Base-by-base conservation (phyloP, 35 echinoderm and acorn worm species). In the Ptychodera flava region DNA sequence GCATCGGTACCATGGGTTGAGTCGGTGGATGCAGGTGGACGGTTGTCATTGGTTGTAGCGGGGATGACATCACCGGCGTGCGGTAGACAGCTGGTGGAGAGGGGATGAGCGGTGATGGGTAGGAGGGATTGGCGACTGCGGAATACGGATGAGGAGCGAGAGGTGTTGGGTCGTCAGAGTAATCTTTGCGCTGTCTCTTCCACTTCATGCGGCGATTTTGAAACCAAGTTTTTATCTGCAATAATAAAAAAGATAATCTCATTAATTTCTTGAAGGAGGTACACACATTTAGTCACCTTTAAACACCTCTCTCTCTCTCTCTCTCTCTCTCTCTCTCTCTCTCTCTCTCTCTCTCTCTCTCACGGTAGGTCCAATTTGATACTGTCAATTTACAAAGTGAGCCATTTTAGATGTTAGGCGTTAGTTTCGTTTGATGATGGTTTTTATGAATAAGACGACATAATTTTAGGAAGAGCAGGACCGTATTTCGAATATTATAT, bases 221-320 rank as follows among this genome's bases (percentile, higher is more conserved):
- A 37, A 88, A 88, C 86, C 86, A 88, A 32, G 77, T 88, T 88
- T 88, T 88, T 12, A 88, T 79, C 86, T 88, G 36, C 33, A 14
- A 76, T 28, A 85, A 45, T n/a, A 52, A 78, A n/a, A 78, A 31
- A 29, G 1, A 86, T 32, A 77, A 0, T n/a, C n/a, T n/a, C n/a
- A n/a, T n/a, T n/a, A n/a, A n/a, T n/a, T n/a, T n/a, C n/a, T n/a
- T n/a, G n/a, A n/a, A n/a, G n/a, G n/a, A n/a, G n/a, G n/a, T n/a
- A n/a, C n/a, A n/a, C n/a, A n/a, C n/a, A n/a, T n/a, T n/a, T n/a
- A n/a, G n/a, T n/a, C n/a, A n/a, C n/a, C n/a, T n/a, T n/a, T n/a
- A n/a, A n/a, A n/a, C n/a, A n/a, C n/a, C n/a, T n/a, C n/a, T n/a
- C n/a, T n/a, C n/a, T n/a, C n/a, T n/a, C n/a, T n/a, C n/a, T n/a